Evolutionary conservation across 23 tunicate species (phyloP).

Genomic region (Oikopleura dioica): DNA sequence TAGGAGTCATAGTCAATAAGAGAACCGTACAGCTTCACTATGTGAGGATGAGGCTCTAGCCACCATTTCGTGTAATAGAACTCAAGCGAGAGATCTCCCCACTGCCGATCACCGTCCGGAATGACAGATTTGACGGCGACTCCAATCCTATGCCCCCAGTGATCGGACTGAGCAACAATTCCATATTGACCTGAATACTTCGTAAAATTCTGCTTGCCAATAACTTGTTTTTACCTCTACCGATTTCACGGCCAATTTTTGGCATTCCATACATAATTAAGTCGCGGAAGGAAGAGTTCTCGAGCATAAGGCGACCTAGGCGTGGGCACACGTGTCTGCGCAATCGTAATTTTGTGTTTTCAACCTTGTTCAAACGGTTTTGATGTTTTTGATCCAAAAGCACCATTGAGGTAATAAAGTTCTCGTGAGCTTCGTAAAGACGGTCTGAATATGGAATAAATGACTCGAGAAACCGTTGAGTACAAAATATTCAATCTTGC

Average conservation of each 20-base stretch:
- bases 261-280: constrained; percentile 42
- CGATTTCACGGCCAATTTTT: constrained; percentile 32
- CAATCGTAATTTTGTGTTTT: constrained; percentile 19
- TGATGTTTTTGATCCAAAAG: constrained; percentile 19
- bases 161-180: constrained; percentile 23
- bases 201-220: too few species aligned
- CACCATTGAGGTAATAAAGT: constrained; percentile 24
- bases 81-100: constrained; percentile 42
- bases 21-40: constrained; percentile 38
- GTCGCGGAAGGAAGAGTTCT: constrained; percentile 31
- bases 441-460: too few species aligned
- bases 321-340: constrained; percentile 31
- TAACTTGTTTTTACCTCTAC: too few species aligned
- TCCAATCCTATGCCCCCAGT: constrained; percentile 23
- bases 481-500: too few species aligned
- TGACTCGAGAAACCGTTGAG: too few species aligned
- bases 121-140: constrained; percentile 53
- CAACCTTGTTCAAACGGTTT: constrained; percentile 25
- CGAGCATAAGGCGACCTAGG: constrained; percentile 35
- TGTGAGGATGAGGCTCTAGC: constrained; percentile 31
- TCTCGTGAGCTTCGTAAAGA: constrained; percentile 26
- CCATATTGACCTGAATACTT: constrained; percentile 71
- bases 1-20: constrained; percentile 38
- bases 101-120: constrained; percentile 38
- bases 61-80: constrained; percentile 57